Evolutionary conservation across 2,113 vertebrate genomes (phyloP).

Genomic region (Rhea pennata): DNA sequence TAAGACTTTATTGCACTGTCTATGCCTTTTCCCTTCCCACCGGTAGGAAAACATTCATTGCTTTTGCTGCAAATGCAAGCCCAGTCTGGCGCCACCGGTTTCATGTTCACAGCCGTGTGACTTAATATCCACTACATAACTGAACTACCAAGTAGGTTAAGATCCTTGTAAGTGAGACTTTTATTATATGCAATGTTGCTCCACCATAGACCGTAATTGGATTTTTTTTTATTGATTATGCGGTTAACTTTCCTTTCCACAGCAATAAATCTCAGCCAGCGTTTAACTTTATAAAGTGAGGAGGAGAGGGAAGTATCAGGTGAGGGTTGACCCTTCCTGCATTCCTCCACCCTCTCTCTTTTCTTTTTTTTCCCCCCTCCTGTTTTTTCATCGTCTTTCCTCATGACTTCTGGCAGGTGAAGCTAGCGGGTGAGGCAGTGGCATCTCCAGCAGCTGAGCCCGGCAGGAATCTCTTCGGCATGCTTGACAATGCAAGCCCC

Average conservation of each 20-base stretch:
- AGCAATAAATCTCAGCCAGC: constrained; percentile 65
- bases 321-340: constrained; percentile 17
- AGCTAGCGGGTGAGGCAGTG: background rate
- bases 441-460: constrained; percentile 11
- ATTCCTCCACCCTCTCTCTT: accelerated
- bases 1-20: background rate
- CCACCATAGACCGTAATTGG: constrained; percentile 44
- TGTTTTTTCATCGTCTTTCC: background rate
- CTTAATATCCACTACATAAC: background rate
- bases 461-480: background rate
- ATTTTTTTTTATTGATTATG: constrained; percentile 71
- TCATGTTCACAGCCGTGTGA: background rate
- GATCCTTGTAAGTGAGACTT: constrained; percentile 48
- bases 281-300: constrained; percentile 59
- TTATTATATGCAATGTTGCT: constrained; percentile 44
- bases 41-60: background rate
- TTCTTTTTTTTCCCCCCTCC: background rate
- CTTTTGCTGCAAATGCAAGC: background rate
- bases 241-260: constrained; percentile 68
- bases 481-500: background rate
- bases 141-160: background rate
- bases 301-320: constrained; percentile 53
- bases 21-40: background rate
- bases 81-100: constrained; percentile 22
- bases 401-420: background rate